phyloP scores from a whole-genome alignment of 2,113 vertebrate species.

The Marmota flaviventris region DNA sequence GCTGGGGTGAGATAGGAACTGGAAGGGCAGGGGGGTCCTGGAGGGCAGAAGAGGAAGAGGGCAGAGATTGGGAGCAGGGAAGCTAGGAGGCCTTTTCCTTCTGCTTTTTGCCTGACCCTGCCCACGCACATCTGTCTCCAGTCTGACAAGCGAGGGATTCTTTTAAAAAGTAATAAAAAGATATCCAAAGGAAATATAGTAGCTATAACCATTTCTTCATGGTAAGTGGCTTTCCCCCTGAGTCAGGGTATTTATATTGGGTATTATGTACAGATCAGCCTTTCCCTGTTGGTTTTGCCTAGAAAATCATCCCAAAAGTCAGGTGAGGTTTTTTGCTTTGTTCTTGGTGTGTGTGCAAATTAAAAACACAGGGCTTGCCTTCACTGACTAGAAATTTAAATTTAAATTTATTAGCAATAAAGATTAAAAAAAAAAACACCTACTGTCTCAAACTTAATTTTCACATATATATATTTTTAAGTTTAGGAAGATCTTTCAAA shows the following conservation, averaged over 20 bases:
- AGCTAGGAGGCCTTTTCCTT: not conserved
- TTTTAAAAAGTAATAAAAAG: conserved; percentile 18
- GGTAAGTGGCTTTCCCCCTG: not conserved
- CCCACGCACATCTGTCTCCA: not conserved
- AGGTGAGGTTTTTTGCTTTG: not conserved
- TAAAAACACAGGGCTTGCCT: not conserved
- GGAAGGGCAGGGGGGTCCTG: not conserved
- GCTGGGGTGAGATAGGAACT: not conserved
- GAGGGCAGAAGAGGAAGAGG: not conserved
- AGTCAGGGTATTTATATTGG: not conserved
- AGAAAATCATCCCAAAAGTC: not conserved
- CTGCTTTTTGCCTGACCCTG: not conserved
- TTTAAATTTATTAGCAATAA: not conserved
- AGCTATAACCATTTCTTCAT: not conserved
- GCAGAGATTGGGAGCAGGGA: not conserved
- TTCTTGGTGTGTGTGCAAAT: not conserved
- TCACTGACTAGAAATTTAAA: not conserved
- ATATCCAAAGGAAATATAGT: not conserved
- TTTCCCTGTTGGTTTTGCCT: not conserved
- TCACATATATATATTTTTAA: not conserved
- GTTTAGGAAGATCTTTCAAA: not conserved
- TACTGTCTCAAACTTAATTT: not conserved
- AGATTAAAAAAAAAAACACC: not conserved
- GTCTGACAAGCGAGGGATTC: not conserved
- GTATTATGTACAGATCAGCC: not conserved